A percentile compares a stretch with the other conserved stretches of the same genome.
These are phyloP conservation scores for Pontoporia blainvillei DNA, from an alignment of 2,113 vertebrate species.

Conservation along the genomic window DNA sequence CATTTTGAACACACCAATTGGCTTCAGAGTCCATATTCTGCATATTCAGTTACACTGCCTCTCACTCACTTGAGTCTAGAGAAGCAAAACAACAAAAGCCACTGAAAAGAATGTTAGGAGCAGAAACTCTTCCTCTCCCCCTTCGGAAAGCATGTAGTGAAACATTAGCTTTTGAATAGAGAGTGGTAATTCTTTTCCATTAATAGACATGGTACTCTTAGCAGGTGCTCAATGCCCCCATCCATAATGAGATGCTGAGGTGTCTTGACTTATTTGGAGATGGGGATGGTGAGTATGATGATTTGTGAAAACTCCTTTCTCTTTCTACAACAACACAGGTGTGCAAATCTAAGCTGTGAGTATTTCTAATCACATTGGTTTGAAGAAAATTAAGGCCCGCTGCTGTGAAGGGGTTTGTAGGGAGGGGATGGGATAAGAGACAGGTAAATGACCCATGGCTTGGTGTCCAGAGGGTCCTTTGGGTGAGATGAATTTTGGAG, in stretches of 20 bases:
- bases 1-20: background rate
- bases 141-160: background rate
- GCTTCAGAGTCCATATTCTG: background rate
- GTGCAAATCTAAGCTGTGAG: background rate
- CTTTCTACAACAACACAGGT: background rate
- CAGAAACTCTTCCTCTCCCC: background rate
- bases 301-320: background rate
- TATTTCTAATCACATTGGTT: background rate
- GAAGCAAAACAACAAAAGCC: background rate
- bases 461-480: background rate
- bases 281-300: no score
- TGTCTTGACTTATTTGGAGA: background rate
- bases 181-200: background rate
- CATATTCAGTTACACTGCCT: background rate
- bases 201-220: background rate
- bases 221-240: background rate
- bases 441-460: background rate
- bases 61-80: background rate
- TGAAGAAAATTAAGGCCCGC: background rate
- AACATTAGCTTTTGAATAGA: background rate
- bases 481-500: background rate
- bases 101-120: rapidly evolving
- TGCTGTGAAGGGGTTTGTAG: background rate
- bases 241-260: background rate
- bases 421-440: background rate